phyloP scores from a whole-genome alignment of 2,797 vertebrate species.

The Lithobates pipiens region DNA sequence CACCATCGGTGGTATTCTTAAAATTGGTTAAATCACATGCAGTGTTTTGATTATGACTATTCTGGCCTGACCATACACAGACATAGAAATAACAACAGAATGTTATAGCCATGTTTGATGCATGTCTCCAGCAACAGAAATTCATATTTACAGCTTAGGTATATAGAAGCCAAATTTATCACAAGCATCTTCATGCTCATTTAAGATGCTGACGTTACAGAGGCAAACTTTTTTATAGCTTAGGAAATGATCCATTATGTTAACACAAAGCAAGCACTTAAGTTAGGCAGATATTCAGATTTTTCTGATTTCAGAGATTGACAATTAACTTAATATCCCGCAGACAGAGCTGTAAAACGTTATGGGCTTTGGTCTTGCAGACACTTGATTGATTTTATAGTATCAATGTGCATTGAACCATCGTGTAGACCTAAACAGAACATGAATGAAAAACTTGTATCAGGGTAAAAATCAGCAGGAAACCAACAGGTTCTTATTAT shows the following conservation, averaged over 20 bases:
- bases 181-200: neutral
- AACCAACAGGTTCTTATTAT: too few species aligned
- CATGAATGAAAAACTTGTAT: too few species aligned
- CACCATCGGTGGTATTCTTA: too few species aligned
- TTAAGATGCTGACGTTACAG: neutral
- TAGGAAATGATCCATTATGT: constrained; percentile 13
- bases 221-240: constrained; percentile 8
- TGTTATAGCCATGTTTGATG: neutral
- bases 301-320: constrained; percentile 8
- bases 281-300: neutral
- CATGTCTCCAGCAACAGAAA: neutral
- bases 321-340: neutral
- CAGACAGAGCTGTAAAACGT: neutral
- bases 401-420: constrained; percentile 15
- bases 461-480: too few species aligned
- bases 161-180: neutral
- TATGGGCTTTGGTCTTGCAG: neutral
- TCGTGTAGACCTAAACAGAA: constrained; percentile 3
- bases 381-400: constrained; percentile 5
- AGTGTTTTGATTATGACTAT: too few species aligned
- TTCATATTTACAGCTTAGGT: neutral
- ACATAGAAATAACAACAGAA: neutral
- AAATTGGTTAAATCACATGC: too few species aligned
- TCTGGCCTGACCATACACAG: too few species aligned
- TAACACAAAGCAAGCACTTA: neutral